Conservation (phyloP, 2,113 vertebrate genomes). For the Gasterosteus aculeatus region DNA sequence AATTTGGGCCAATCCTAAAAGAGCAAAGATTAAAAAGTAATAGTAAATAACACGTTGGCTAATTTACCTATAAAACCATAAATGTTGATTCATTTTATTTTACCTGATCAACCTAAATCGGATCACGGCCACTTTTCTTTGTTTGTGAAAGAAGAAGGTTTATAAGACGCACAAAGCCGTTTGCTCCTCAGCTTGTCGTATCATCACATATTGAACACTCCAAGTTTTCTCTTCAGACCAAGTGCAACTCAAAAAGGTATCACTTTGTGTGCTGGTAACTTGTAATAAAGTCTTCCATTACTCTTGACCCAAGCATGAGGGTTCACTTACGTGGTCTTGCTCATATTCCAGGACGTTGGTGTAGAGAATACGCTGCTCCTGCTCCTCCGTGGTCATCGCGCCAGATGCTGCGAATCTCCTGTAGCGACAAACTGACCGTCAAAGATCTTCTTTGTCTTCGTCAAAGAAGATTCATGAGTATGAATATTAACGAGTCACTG, state of each 20-base stretch:
- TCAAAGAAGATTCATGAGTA: background rate
- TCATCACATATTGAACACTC: background rate
- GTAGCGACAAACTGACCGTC: slow-evolving; percentile 21
- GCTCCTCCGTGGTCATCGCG: slow-evolving; percentile 86
- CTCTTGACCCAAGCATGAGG: background rate
- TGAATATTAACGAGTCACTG: background rate
- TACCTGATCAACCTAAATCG: background rate
- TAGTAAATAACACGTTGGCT: background rate
- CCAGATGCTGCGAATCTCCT: slow-evolving; percentile 91
- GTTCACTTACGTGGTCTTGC: slow-evolving; percentile 90
- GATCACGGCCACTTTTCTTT: background rate
- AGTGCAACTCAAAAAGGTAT: background rate
- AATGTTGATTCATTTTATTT: background rate
- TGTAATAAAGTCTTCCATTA: background rate
- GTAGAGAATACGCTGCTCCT: slow-evolving; percentile 88
- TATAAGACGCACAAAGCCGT: background rate
- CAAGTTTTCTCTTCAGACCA: background rate
- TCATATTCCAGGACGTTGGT: slow-evolving; percentile 92
- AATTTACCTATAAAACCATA: background rate
- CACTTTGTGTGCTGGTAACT: background rate
- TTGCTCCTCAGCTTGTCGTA: background rate
- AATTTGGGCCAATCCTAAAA: slow-evolving; percentile 90
- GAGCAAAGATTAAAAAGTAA: background rate
- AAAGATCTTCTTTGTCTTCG: too few relatives aligned
- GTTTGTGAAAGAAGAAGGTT: background rate